phyloP scores from a whole-genome alignment of 2,113 vertebrate species.

The Cephalopterus ornatus region DNA sequence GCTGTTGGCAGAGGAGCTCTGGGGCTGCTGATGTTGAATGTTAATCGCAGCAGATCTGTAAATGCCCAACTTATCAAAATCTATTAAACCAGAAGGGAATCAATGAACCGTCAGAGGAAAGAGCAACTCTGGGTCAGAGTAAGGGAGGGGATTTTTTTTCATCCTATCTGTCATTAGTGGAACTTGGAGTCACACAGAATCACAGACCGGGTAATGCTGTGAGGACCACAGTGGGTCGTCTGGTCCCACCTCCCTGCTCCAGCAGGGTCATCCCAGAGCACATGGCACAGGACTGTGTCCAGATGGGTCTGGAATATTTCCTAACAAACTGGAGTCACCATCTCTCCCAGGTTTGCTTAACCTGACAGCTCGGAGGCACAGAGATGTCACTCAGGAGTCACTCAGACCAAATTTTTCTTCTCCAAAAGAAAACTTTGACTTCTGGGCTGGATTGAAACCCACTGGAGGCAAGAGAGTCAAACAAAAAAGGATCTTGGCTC shows the following conservation, averaged over 20 bases:
- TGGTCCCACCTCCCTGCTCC: neutral
- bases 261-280: neutral
- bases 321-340: neutral
- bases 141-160: neutral
- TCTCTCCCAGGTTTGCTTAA: neutral
- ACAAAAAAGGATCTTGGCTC: neutral
- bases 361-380: neutral
- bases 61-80: conserved; percentile 39
- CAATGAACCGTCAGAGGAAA: neutral
- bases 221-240: neutral
- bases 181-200: neutral
- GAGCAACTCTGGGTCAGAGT: conserved; percentile 8
- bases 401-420: neutral
- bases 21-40: neutral
- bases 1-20: neutral
- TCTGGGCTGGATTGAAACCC: neutral
- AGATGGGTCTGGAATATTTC: neutral
- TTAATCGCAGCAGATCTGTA: conserved; percentile 16
- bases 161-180: neutral
- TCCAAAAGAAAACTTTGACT: neutral
- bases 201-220: neutral
- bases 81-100: conserved; percentile 7
- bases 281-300: neutral
- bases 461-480: neutral
- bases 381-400: neutral